Base-by-base conservation (phyloP, 1,140 invertebrate genomes). In the Maconellicoccus hirsutus region DNA sequence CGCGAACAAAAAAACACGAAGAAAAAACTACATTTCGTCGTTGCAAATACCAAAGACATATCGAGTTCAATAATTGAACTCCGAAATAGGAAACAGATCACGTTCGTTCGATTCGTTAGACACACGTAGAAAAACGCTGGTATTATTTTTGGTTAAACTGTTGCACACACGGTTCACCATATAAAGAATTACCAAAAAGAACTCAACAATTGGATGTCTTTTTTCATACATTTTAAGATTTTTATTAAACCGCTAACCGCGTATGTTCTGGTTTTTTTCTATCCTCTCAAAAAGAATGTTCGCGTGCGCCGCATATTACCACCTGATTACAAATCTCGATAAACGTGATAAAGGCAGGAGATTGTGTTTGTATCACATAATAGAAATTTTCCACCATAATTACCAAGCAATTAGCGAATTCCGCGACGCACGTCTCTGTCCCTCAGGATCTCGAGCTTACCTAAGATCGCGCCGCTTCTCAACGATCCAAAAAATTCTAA, bases 131-230 rank as follows among this genome's bases (percentile, higher is more conserved):
- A 33, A 52, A 52, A 52, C 42, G 42, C 12, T 19, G 42, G 42
- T 52, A 52, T 52, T 52, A 52, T 52, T 52, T 52, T 52, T 52
- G n/a, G 42, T 52, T 52, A 52, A 52, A 52, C 42, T 52, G 42
- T 52, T 52, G 42, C 42, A 52, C 42, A 52, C 42, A 52, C 42
- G 42, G 42, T 6, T 52, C 12, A 12, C 29, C 29, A 33, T 33
- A 33, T 33, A 33, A 33, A 33, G 29, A 3, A 33, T 33, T 33
- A 33, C 12, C 29, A 12, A 33, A 3, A 33, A 33, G n/a, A n/a
- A n/a, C n/a, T n/a, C n/a, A n/a, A n/a, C n/a, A n/a, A n/a, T n/a
- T n/a, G n/a, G n/a, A n/a, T n/a, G n/a, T n/a, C n/a, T n/a, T n/a
- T n/a, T n/a, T n/a, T n/a, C n/a, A n/a, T n/a, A n/a, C n/a, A 33